Conservation (phyloP, 2,888 invertebrate genomes). For the Hesperia comma region DNA sequence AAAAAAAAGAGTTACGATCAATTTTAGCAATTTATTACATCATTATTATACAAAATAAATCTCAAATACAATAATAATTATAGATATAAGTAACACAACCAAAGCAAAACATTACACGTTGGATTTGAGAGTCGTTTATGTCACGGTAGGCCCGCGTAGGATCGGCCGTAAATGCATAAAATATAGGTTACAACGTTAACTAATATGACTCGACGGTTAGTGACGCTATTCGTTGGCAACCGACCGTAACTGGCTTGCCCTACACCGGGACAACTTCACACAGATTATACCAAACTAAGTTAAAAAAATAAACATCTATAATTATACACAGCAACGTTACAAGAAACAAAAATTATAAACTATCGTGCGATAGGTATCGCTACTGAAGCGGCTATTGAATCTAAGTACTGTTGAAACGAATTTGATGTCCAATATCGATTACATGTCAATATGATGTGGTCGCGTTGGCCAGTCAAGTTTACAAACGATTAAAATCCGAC, state of each 20-base stretch:
- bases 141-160: constrained; percentile 60
- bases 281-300: constrained; percentile 46
- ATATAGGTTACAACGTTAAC: constrained; percentile 60
- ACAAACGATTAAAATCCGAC: constrained; percentile 22
- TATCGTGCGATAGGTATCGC: not conserved
- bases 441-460: constrained; percentile 38
- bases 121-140: constrained; percentile 74
- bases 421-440: not conserved
- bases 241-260: constrained; percentile 49
- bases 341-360: not conserved
- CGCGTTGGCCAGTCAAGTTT: constrained; percentile 41
- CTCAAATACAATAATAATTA: constrained; percentile 81
- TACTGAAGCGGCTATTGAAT: not conserved
- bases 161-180: constrained; percentile 74
- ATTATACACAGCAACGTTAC: constrained; percentile 61
- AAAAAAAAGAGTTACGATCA: constrained; percentile 46
- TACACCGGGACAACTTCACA: constrained; percentile 49
- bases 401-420: not conserved
- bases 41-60: constrained; percentile 83
- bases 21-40: constrained; percentile 82
- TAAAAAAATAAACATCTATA: constrained; percentile 74
- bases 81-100: constrained; percentile 82
- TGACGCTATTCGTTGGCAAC: constrained; percentile 70
- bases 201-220: constrained; percentile 68
- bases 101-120: constrained; percentile 81